These are phyloP conservation scores for Allygus modestus DNA, from an alignment of 2,888 invertebrate genomes.

Conservation along the genomic window DNA sequence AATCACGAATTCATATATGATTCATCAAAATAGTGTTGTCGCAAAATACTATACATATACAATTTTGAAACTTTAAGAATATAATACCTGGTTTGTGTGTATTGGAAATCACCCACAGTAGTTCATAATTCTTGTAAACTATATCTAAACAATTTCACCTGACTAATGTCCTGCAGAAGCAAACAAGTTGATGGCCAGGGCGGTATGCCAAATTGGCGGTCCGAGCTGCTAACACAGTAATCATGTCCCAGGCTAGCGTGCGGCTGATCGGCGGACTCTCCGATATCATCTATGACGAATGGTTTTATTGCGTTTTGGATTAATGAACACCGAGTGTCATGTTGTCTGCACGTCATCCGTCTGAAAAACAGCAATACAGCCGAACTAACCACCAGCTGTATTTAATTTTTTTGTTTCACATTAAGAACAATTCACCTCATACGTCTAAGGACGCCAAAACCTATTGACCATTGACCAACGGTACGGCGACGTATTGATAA, in stretches of 20 bases:
- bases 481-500: no score
- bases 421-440: no score
- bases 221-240: neutral
- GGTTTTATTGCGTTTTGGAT: constrained; percentile 32
- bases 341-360: constrained; percentile 15
- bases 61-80: no score
- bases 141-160: neutral
- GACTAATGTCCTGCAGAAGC: neutral
- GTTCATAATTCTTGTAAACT: no score
- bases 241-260: neutral
- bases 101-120: no score
- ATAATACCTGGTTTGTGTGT: no score
- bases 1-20: no score
- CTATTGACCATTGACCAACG: no score
- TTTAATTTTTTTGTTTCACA: neutral
- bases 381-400: neutral
- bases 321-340: neutral
- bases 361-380: neutral
- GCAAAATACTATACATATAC: no score
- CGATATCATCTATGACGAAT: constrained; percentile 37
- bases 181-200: neutral
- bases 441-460: no score
- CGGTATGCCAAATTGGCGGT: no score
- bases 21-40: no score
- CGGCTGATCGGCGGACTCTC: neutral